These are phyloP conservation scores for Halyomorpha halys DNA, from an alignment of 1,140 invertebrate genomes.

Conservation along the genomic window DNA sequence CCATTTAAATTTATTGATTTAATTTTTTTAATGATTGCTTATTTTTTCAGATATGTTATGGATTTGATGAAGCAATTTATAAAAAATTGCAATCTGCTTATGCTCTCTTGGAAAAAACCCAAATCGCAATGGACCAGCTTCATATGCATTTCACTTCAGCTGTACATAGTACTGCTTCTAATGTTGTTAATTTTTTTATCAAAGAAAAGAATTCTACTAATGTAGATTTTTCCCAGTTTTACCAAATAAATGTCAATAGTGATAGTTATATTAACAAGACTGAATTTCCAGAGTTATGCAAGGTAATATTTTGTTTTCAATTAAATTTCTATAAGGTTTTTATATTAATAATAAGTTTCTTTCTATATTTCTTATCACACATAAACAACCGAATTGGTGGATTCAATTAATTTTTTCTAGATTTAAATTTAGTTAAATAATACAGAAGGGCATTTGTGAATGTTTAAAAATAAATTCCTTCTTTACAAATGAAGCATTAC, in stretches of 20 bases:
- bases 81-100: slow-evolving; percentile 77
- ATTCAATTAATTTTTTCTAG: no score
- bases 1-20: no score
- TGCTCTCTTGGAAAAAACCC: slow-evolving; percentile 68
- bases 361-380: no score
- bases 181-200: slow-evolving; percentile 61
- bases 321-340: no score
- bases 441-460: no score
- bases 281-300: slow-evolving; percentile 66
- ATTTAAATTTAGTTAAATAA: no score
- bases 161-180: slow-evolving; percentile 79
- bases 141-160: slow-evolving; percentile 91
- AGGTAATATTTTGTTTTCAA: no score
- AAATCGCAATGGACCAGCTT: slow-evolving; percentile 86
- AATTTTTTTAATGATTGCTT: slow-evolving; percentile 4
- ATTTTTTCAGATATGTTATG: slow-evolving; percentile 47
- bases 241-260: slow-evolving; percentile 41
- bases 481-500: no score
- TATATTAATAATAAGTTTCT: no score
- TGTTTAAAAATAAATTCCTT: no score
- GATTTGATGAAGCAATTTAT: slow-evolving; percentile 63
- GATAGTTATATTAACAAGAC: neutral
- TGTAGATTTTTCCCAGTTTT: slow-evolving; percentile 67
- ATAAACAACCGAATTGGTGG: no score
- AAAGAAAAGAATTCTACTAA: slow-evolving; percentile 46